Evolutionary conservation across 2,797 vertebrate genomes (phyloP).

Genomic region (Enteromius viviparus): DNA sequence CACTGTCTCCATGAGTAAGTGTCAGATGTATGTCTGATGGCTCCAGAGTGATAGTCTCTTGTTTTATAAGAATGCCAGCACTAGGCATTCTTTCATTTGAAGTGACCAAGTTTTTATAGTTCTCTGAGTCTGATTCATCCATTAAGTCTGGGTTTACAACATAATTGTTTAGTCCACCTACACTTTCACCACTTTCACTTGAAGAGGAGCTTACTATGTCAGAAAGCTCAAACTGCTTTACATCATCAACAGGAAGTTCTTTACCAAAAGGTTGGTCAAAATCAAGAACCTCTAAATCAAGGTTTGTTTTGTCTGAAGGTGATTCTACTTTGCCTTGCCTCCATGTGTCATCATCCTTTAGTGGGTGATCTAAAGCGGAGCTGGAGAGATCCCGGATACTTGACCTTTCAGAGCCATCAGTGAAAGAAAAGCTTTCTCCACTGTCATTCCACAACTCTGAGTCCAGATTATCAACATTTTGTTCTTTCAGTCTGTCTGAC

Average conservation of each 20-base stretch:
- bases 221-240: conserved; percentile 28
- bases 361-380: conserved; percentile 44
- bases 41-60: conserved; percentile 57
- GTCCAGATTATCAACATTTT: conserved; percentile 52
- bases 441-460: conserved; percentile 69
- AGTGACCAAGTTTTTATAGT: conserved; percentile 12
- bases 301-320: conserved; percentile 1
- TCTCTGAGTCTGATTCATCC: conserved; percentile 52
- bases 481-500: conserved; percentile 53
- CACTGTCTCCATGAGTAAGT: conserved; percentile 47
- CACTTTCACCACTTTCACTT: conserved; percentile 67
- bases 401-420: conserved; percentile 68
- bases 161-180: conserved; percentile 63
- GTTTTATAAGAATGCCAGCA: conserved; percentile 37
- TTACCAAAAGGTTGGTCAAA: conserved; percentile 35
- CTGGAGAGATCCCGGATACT: conserved; percentile 54
- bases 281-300: conserved; percentile 18
- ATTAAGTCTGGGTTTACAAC: conserved; percentile 64
- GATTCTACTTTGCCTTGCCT: conserved; percentile 24
- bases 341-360: conserved; percentile 8
- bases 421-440: conserved; percentile 79
- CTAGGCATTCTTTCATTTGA: conserved; percentile 1
- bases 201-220: conserved; percentile 59
- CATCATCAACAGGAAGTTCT: conserved; percentile 49
- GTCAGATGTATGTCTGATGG: conserved; percentile 50